Percentiles rank a stretch among this genome's conserved stretches.
These are phyloP conservation scores for Aspidiotus destructor DNA, from an alignment of 2,888 invertebrate species.

Conservation along the genomic window DNA sequence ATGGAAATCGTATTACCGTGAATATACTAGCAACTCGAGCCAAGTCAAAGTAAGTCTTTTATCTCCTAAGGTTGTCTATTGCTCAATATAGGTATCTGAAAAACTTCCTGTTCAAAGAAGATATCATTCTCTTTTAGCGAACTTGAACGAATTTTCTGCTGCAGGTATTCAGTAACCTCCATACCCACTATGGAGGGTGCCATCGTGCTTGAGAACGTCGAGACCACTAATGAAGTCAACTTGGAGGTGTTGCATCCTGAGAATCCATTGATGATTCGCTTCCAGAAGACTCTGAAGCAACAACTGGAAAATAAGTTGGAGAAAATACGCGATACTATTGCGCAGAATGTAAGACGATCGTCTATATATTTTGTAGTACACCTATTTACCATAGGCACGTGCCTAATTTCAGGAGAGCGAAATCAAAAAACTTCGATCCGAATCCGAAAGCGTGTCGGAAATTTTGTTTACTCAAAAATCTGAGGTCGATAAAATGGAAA, in stretches of 20 bases:
- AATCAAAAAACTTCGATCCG: slow-evolving; percentile 23
- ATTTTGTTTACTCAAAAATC: slow-evolving; percentile 27
- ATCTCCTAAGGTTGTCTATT: no score
- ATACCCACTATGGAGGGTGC: no score
- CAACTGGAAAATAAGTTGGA: slow-evolving; percentile 54
- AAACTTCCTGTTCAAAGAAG: no score
- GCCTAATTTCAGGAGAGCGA: slow-evolving; percentile 24
- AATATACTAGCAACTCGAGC: no score
- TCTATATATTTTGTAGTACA: not conserved
- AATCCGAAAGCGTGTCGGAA: slow-evolving; percentile 20
- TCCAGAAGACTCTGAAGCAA: slow-evolving; percentile 58
- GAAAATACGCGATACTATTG: not conserved
- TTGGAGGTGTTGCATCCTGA: slow-evolving; percentile 53
- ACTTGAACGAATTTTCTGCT: no score
- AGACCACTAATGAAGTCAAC: slow-evolving; percentile 4
- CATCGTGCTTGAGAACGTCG: not conserved
- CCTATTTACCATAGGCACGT: not conserved
- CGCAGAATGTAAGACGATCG: not conserved
- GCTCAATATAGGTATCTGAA: no score
- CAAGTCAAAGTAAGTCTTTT: no score
- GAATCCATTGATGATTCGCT: slow-evolving; percentile 62
- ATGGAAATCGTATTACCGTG: no score
- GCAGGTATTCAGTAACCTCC: no score
- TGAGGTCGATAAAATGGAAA: slow-evolving; percentile 18
- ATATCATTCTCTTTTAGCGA: no score